A percentile compares a stretch with the other conserved stretches of the same genome.
phyloP scores from a whole-genome alignment of 2,888 invertebrate species.

The Tenthredo mesomela region DNA sequence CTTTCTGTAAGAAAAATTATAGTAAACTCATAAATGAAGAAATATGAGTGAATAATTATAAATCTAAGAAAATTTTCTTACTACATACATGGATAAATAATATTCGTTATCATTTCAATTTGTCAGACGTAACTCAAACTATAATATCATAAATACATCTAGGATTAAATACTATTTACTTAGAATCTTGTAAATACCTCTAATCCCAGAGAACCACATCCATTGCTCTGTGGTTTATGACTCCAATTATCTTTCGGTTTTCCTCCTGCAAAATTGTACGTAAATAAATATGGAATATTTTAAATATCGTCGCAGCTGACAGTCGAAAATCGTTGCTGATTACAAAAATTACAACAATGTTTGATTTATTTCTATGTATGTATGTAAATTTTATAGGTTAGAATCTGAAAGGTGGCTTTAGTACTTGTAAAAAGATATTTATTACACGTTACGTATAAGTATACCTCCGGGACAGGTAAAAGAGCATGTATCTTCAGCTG shows the following conservation, averaged over 20 bases:
- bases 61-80: not conserved
- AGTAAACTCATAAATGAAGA: not conserved
- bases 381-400: slow-evolving; percentile 32
- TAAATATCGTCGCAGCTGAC: not conserved
- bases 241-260: slow-evolving; percentile 85
- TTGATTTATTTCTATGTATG: not conserved
- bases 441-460: slow-evolving; percentile 57
- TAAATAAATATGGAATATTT: slow-evolving; percentile 30
- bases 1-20: slow-evolving; percentile 29
- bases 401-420: not conserved
- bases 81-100: not conserved
- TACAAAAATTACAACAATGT: not conserved
- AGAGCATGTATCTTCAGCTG: slow-evolving; percentile 90
- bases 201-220: slow-evolving; percentile 92
- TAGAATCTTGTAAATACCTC: slow-evolving; percentile 78
- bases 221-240: slow-evolving; percentile 88
- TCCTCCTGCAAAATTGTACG: slow-evolving; percentile 80
- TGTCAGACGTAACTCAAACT: slow-evolving; percentile 18
- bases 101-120: slow-evolving; percentile 44
- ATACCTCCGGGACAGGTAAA: slow-evolving; percentile 88
- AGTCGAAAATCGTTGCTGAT: not conserved
- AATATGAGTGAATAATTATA: slow-evolving; percentile 9
- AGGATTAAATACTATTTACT: not conserved
- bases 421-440: not conserved
- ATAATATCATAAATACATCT: not conserved